Evolutionary conservation across 2,888 invertebrate genomes (phyloP), one percentile per base, ranked within the genome.

Genomic region (Ophion slaviceki): DNA sequence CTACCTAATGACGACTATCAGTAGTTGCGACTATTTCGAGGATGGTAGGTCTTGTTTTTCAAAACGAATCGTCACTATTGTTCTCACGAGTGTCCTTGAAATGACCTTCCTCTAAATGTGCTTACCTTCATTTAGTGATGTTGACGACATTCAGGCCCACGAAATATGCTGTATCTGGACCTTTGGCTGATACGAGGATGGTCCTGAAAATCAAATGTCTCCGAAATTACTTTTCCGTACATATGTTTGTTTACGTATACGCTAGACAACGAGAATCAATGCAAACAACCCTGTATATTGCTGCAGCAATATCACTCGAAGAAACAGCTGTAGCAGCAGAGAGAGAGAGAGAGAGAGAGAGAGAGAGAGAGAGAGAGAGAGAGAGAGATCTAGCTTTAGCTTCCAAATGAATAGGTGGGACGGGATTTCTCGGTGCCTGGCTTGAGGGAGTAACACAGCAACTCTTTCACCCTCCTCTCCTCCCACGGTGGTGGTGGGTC

Each of bases 281-380:
- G 92, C 92, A 93, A 92, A 92, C 92, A 92, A 92, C 90, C 90
- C 24, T 57, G 90, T 91, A 92, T 93, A 93, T 93, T 91, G 91
- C 91, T 57, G 75, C 89, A 89, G 91, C 91, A 91, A 92, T 93
- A 92, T 92, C 92, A 91, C 90, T 91, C 92, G 88, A 32, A 80
- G 67, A 77, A 57, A 70, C 62, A 62, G 53, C 40, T 76, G 57
- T 53, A 78, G 67, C 59, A 20, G 40, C n/a, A 61, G 59, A 17
- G 45, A 40, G 40, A 4, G 74, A 71, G 53, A 32, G 78, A 70
- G 40, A 40, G 32, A 82, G 61, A 70, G 47, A 72, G 64, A 47
- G 47, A 14, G 32, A 40, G 28, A 11, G 66, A 72, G 40, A 36
- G 68, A 61, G 45, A 24, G 32, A 61, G 45, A 45, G 32, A 66